A percentile compares a stretch with the other conserved stretches of the same genome.
Evolutionary conservation across 2,888 invertebrate genomes (phyloP).

Genomic region (Scaptomyza tumidula): DNA sequence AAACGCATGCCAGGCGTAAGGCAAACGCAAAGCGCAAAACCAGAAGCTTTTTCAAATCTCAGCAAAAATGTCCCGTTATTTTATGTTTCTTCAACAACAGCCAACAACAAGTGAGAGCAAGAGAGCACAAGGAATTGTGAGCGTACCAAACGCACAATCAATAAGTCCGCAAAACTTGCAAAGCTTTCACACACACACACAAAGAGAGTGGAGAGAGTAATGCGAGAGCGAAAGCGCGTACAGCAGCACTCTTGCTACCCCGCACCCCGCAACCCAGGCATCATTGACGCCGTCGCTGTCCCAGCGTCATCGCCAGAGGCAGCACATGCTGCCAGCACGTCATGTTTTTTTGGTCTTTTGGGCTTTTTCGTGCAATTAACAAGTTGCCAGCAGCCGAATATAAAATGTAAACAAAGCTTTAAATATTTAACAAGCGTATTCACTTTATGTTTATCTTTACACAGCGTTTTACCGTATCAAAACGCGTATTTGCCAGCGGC

Average conservation of each 20-base stretch:
- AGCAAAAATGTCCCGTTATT: slow-evolving; percentile 62
- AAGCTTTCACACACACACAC: slow-evolving; percentile 40
- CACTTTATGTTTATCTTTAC: slow-evolving; percentile 9
- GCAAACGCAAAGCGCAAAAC: slow-evolving; percentile 68
- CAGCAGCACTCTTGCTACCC: slow-evolving; percentile 9
- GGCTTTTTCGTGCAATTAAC: slow-evolving; percentile 36
- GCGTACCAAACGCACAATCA: slow-evolving; percentile 41
- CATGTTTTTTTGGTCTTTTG: slow-evolving; percentile 32
- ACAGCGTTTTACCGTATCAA: slow-evolving; percentile 48
- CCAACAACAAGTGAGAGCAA: slow-evolving; percentile 60
- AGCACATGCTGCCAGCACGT: slow-evolving; percentile 64
- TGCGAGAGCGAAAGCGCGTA: slow-evolving; percentile 33
- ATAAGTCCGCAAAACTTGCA: slow-evolving; percentile 48
- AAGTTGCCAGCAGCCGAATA: slow-evolving; percentile 16
- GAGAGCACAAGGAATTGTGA: slow-evolving; percentile 17
- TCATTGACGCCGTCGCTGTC: slow-evolving; percentile 20
- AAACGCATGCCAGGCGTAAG: slow-evolving; percentile 63
- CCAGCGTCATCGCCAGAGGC: slow-evolving; percentile 57
- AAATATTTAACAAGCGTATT: slow-evolving; percentile 1
- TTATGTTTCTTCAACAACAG: slow-evolving; percentile 20
- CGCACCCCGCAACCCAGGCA: slow-evolving; percentile 9
- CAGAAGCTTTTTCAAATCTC: slow-evolving; percentile 59
- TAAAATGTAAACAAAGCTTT: slow-evolving; percentile 41
- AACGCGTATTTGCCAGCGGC: slow-evolving; percentile 55
- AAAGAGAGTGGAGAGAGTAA: slow-evolving; percentile 9